These are phyloP conservation scores for Sterrhoptilus dennistouni DNA, from an alignment of 2,113 vertebrate genomes.

Conservation along the genomic window DNA sequence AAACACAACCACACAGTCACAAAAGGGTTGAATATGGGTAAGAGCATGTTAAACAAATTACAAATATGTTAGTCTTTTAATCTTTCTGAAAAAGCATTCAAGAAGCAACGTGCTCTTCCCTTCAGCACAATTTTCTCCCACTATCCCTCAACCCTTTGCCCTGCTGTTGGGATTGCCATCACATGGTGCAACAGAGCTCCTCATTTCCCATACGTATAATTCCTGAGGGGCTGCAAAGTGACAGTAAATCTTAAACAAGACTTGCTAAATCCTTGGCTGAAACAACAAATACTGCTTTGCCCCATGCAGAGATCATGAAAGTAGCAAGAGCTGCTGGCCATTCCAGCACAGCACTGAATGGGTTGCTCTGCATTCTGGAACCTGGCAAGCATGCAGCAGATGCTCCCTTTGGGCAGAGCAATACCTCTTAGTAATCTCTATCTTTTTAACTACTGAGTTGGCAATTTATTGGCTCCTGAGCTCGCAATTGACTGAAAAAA, in stretches of 20 bases:
- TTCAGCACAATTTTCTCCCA: background rate
- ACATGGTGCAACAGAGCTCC: background rate
- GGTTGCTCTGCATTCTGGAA: background rate
- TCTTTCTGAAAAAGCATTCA: background rate
- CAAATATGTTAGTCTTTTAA: background rate
- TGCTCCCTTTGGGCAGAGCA: background rate
- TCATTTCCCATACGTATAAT: background rate
- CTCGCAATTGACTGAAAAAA: background rate
- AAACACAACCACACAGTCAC: background rate
- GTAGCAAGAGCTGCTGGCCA: background rate
- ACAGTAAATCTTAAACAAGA: background rate
- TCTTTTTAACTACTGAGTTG: background rate
- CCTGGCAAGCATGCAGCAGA: background rate
- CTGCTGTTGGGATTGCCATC: background rate
- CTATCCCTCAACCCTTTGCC: background rate
- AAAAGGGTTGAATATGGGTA: background rate
- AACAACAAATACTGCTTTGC: background rate
- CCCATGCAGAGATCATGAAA: background rate
- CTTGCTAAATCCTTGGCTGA: background rate
- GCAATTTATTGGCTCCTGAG: background rate
- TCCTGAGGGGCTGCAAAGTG: background rate
- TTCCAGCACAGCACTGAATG: background rate
- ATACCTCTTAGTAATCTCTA: background rate
- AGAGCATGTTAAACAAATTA: background rate
- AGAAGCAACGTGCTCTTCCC: background rate